These are phyloP conservation scores for Drosophila rellima DNA, from an alignment of 2,888 invertebrate genomes.

Conservation along the genomic window DNA sequence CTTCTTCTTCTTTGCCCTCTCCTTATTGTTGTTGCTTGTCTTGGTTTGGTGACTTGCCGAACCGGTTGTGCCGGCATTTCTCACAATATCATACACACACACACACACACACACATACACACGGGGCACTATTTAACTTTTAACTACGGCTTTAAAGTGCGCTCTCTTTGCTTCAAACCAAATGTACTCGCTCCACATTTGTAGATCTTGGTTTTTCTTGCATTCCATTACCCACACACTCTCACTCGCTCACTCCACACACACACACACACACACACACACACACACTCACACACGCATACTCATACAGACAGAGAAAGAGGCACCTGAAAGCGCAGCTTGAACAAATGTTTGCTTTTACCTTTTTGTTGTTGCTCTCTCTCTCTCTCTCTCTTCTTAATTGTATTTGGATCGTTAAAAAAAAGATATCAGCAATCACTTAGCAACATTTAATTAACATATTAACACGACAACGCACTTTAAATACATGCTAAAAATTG, in stretches of 20 bases:
- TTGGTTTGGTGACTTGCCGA: conserved; percentile 70
- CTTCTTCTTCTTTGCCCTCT: conserved; percentile 24
- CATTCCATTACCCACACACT: conserved; percentile 43
- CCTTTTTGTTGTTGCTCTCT: conserved; percentile 48
- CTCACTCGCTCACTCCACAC: conserved; percentile 20
- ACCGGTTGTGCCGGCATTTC: conserved; percentile 81
- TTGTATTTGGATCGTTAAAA: conserved; percentile 36
- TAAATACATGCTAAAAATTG: conserved; percentile 49
- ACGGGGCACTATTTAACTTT: conserved; percentile 48
- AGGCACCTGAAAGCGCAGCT: conserved; percentile 45
- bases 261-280: conserved; percentile 18
- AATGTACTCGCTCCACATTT: conserved; percentile 64
- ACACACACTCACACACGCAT: conserved; percentile 2
- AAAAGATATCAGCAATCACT: conserved; percentile 39
- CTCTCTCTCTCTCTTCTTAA: conserved; percentile 28
- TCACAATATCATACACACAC: conserved; percentile 32
- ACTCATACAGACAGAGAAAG: neutral
- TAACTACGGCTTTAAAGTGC: conserved; percentile 59
- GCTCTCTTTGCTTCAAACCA: conserved; percentile 37
- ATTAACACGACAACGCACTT: conserved; percentile 48
- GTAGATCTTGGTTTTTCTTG: conserved; percentile 36
- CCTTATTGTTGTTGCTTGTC: conserved; percentile 32
- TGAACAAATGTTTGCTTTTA: conserved; percentile 57
- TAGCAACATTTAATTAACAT: conserved; percentile 58
- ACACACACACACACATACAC: conserved; percentile 32